Conservation (phyloP, 1,140 invertebrate genomes). For the Armadillidium nasatum region DNA sequence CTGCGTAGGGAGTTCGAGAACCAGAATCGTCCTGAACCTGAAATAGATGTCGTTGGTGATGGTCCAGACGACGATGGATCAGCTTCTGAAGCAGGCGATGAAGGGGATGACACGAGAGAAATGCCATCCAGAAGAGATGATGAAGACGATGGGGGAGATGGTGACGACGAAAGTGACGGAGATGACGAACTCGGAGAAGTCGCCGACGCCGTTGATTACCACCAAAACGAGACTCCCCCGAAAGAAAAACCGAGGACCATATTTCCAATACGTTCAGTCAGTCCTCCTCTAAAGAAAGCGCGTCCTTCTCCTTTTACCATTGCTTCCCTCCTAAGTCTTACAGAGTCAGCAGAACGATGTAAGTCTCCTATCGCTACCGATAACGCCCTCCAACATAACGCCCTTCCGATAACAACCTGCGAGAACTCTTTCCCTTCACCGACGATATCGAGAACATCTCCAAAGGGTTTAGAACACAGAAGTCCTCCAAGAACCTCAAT, state of each 20-base stretch:
- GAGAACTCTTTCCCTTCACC: neutral
- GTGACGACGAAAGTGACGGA: conserved; percentile 10
- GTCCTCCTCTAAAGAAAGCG: conserved; percentile 23
- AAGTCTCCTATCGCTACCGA: neutral
- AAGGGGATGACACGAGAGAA: neutral
- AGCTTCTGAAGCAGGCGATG: conserved; percentile 1
- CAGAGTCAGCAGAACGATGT: neutral
- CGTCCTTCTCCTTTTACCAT: conserved; percentile 26
- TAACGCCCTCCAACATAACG: neutral
- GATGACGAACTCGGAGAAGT: neutral
- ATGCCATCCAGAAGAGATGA: neutral
- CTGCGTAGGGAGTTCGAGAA: conserved; percentile 67
- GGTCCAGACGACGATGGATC: conserved; percentile 21
- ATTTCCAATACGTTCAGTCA: conserved; percentile 4
- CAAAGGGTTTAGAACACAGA: neutral
- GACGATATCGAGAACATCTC: neutral
- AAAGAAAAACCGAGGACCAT: no score
- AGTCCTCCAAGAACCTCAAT: conserved; percentile 2
- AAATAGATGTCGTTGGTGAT: conserved; percentile 43
- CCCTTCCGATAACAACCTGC: neutral
- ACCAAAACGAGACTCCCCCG: neutral
- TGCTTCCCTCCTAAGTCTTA: conserved; percentile 19
- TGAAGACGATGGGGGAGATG: neutral
- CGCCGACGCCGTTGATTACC: neutral
- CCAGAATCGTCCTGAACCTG: conserved; percentile 46